Evolutionary conservation across 1,140 invertebrate genomes (phyloP).

Genomic region (fruit fly (Drosophila melanogaster)): Release_6_plus_ISO1_MT NC_004354.4:11087501-11088000

Average conservation of each 20-base stretch:
- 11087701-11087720: background rate
- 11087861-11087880: slow-evolving; percentile 41
- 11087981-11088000: slow-evolving; percentile 13
- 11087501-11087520: too few species aligned
- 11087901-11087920: background rate
- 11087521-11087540: slow-evolving; percentile 34
- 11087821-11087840: slow-evolving; percentile 4
- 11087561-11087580: slow-evolving; percentile 12
- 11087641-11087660: background rate
- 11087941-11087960: background rate
- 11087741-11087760: background rate
- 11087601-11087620: background rate
- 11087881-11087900: slow-evolving; percentile 14
- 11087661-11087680: slow-evolving; percentile 31
- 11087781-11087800: background rate
- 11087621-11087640: background rate
- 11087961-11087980: slow-evolving; percentile 3
- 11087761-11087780: slow-evolving; percentile 27
- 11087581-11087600: background rate
- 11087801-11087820: background rate
- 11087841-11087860: slow-evolving; percentile 25
- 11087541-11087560: background rate
- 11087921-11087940: slow-evolving; percentile 30
- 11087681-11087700: slow-evolving; percentile 9
- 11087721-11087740: slow-evolving; percentile 11